Evolutionary conservation across 2,797 vertebrate species (phyloP).

Genomic region (Sternotherus odoratus): DNA sequence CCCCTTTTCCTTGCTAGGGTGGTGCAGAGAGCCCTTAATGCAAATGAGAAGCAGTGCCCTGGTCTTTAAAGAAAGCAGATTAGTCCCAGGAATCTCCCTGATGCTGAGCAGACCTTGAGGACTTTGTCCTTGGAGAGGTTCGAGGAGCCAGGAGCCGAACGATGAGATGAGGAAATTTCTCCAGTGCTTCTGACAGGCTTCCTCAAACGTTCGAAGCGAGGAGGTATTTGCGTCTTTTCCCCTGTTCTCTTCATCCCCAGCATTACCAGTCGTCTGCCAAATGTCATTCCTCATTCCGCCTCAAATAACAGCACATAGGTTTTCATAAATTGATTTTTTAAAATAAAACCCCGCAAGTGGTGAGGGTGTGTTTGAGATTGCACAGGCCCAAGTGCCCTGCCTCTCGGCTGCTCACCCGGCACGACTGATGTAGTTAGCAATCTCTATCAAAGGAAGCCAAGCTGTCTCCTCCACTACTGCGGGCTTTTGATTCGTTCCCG

Average conservation of each 20-base stretch:
- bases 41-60: neutral
- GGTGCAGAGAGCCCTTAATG: neutral
- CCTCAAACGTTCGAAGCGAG: neutral
- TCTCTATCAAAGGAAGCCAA: neutral
- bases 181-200: neutral
- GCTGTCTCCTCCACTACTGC: neutral
- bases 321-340: neutral
- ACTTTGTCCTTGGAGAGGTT: neutral
- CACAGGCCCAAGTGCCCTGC: too few relatives aligned
- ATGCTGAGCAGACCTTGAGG: neutral
- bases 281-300: neutral
- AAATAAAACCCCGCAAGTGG: neutral
- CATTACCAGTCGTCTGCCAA: rapidly evolving
- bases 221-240: neutral
- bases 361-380: neutral
- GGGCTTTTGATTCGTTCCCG: neutral
- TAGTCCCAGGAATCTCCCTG: neutral
- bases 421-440: neutral
- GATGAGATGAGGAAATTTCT: neutral
- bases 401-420: neutral
- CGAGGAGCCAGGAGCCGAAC: too few relatives aligned
- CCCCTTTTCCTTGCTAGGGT: neutral
- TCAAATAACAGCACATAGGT: neutral
- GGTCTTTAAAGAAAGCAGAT: neutral
- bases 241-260: too few relatives aligned